These are phyloP conservation scores for Chondrosia reniformis DNA, from an alignment of 37 sponge, comb jelly and placozoan species.

Conservation along the genomic window DNA sequence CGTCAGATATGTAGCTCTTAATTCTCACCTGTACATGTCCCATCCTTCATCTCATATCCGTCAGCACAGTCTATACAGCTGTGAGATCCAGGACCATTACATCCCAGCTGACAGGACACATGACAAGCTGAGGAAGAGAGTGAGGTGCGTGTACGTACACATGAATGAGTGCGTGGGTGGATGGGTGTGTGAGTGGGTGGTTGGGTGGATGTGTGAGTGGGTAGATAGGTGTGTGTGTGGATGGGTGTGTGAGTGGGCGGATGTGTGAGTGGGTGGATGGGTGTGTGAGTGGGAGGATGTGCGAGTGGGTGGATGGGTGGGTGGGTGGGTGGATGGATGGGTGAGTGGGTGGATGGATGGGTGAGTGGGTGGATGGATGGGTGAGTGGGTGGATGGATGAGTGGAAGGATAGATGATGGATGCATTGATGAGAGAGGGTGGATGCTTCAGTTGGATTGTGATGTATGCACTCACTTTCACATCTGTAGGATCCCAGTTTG, in stretches of 20 bases:
- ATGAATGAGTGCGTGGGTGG: not conserved
- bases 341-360: not conserved
- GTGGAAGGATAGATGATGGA: not conserved
- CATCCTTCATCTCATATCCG: slow-evolving; percentile 59
- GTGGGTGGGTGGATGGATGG: not conserved
- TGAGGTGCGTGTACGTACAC: not conserved
- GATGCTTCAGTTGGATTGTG: too few relatives aligned
- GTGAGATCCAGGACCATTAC: slow-evolving; percentile 55
- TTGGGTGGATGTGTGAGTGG: too few relatives aligned
- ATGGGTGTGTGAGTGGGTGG: too few relatives aligned
- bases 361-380: not conserved
- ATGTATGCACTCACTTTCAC: slow-evolving; percentile 48
- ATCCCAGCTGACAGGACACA: slow-evolving; percentile 31
- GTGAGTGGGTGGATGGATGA: too few relatives aligned
- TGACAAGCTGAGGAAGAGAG: slow-evolving; percentile 52
- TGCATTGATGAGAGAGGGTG: not conserved
- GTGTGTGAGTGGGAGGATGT: not conserved
- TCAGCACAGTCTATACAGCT: slow-evolving; percentile 66
- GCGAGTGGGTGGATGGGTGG: not conserved
- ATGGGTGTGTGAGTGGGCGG: not conserved
- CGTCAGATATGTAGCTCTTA: not conserved
- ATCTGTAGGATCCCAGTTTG: slow-evolving; percentile 50
- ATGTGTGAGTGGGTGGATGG: not conserved
- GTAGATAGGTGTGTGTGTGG: not conserved
- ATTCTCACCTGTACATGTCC: slow-evolving; percentile 56